Percentiles rank a stretch among this genome's conserved stretches.
Conservation (phyloP, 2,113 vertebrate species). For the Sinocyclocheilus anophthalmus region DNA sequence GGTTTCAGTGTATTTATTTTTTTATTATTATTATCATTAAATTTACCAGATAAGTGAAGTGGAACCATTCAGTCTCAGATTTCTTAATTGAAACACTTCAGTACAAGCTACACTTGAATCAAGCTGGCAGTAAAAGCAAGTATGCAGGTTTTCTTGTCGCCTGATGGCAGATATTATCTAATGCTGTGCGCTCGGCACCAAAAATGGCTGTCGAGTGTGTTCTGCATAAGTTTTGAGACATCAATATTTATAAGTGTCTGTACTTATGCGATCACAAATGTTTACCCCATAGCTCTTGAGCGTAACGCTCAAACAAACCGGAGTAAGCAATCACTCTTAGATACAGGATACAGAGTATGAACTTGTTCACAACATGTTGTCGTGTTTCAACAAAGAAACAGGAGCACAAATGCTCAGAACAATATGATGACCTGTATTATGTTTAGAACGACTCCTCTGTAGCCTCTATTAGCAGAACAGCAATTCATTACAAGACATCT, state of each 20-base stretch:
- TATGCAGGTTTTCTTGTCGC: neutral
- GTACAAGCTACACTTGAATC: neutral
- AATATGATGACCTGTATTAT: constrained; percentile 16
- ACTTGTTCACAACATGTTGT: neutral
- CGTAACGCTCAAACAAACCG: neutral
- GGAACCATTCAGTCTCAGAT: neutral
- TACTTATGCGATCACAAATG: constrained; percentile 13
- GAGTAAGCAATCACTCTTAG: constrained; percentile 21
- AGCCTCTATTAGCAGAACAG: constrained; percentile 68
- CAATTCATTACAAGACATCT: constrained; percentile 75
- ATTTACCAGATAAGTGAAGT: neutral
- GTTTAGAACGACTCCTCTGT: constrained; percentile 51
- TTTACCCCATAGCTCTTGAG: constrained; percentile 20
- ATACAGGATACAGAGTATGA: constrained; percentile 12
- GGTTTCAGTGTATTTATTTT: neutral
- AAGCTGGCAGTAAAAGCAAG: neutral
- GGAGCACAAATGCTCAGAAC: neutral
- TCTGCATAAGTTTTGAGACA: constrained; percentile 21
- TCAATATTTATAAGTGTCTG: constrained; percentile 29
- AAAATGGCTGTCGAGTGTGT: constrained; percentile 16
- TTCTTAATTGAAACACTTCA: constrained; percentile 8
- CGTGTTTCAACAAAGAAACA: constrained; percentile 15
- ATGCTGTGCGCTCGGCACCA: neutral
- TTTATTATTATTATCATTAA: constrained; percentile 2
- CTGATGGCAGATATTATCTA: constrained; percentile 19